Percentiles rank a stretch among this genome's conserved stretches.
Conservation (phyloP, 53 echinoderm and acorn worm genomes). For the Antedon mediterranea region DNA sequence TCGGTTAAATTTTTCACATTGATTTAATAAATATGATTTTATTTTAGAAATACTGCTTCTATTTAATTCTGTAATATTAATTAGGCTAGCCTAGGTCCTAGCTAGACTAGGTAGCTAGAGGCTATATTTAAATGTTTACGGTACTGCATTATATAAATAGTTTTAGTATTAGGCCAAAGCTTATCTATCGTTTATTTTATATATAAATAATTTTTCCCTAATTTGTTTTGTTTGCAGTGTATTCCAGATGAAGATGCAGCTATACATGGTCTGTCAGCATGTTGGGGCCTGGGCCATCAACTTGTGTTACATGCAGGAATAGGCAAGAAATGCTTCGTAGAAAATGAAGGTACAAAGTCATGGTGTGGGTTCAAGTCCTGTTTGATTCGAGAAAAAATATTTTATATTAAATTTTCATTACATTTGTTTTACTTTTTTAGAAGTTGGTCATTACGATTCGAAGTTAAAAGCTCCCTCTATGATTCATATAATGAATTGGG, state of each 20-base stretch:
- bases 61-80: too few relatives aligned
- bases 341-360: conserved; percentile 32
- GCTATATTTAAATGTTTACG: too few relatives aligned
- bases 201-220: too few relatives aligned
- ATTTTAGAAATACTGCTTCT: too few relatives aligned
- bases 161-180: too few relatives aligned
- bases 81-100: too few relatives aligned
- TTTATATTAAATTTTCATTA: neutral
- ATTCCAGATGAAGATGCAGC: conserved; percentile 20
- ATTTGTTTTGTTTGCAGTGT: neutral
- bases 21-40: too few relatives aligned
- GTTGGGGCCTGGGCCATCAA: conserved; percentile 60
- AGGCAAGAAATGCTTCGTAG: conserved; percentile 35
- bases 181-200: too few relatives aligned
- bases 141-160: too few relatives aligned
- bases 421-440: neutral
- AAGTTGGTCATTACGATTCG: neutral
- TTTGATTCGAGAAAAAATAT: conserved; percentile 44
- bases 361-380: too few relatives aligned
- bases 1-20: too few relatives aligned
- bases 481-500: conserved; percentile 58
- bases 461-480: conserved; percentile 5
- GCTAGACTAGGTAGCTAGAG: too few relatives aligned
- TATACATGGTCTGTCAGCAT: conserved; percentile 31
- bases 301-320: conserved; percentile 50